Evolutionary conservation across 2,888 invertebrate genomes (phyloP).

Genomic region (Papilio gigon): DNA sequence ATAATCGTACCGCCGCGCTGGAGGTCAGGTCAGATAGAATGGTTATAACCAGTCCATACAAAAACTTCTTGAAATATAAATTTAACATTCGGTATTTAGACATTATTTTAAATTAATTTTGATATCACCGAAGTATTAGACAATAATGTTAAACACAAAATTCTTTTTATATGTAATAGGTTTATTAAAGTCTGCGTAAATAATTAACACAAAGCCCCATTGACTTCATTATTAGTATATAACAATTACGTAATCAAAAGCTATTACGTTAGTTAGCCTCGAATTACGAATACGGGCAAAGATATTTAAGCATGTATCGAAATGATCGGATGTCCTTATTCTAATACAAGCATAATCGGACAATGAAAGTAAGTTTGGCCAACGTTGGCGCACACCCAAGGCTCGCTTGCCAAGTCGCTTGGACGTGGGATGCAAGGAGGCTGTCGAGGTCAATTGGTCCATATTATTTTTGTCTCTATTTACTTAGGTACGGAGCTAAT

Average conservation of each 20-base stretch:
- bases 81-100: background rate
- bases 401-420: constrained; percentile 64
- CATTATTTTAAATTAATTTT: background rate
- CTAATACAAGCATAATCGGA: constrained; percentile 65
- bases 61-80: no score
- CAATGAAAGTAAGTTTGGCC: constrained; percentile 72
- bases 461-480: constrained; percentile 27
- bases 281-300: constrained; percentile 16
- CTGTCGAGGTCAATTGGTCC: constrained; percentile 48
- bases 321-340: constrained; percentile 53
- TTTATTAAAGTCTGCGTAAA: background rate
- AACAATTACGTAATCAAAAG: constrained; percentile 14
- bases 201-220: background rate
- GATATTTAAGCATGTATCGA: constrained; percentile 25
- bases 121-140: background rate
- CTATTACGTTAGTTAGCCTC: constrained; percentile 29
- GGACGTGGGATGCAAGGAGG: constrained; percentile 71
- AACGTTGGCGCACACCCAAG: constrained; percentile 72
- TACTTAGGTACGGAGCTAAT: constrained; percentile 28
- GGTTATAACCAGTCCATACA: no score
- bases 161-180: background rate
- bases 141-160: background rate
- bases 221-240: background rate
- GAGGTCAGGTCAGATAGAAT: no score
- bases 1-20: no score